phyloP scores from a whole-genome alignment of 2,797 vertebrate genomes.

The Chelmon rostratus region DNA sequence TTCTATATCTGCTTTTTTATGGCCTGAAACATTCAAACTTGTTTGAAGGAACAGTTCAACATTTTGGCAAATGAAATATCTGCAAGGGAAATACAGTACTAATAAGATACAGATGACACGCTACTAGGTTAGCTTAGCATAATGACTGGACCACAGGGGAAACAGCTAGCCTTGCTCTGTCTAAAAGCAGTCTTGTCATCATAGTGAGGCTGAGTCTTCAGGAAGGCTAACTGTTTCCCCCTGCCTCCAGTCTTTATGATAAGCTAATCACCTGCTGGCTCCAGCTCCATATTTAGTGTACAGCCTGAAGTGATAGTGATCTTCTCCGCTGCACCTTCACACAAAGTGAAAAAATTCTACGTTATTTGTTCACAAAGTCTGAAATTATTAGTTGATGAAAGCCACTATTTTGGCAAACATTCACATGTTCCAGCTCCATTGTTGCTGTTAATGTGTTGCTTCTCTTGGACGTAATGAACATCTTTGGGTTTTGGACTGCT shows the following conservation, averaged over 20 bases:
- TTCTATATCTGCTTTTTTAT: not conserved
- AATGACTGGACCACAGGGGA: not conserved
- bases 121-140: not conserved
- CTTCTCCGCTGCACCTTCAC: not conserved
- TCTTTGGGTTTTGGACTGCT: no score
- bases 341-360: not conserved
- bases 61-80: not conserved
- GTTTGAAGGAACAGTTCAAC: not conserved
- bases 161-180: not conserved
- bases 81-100: not conserved
- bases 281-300: not conserved
- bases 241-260: no score
- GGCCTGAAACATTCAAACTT: not conserved
- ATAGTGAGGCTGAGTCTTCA: no score
- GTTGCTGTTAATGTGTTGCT: not conserved
- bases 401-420: not conserved
- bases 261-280: not conserved
- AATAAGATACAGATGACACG: not conserved
- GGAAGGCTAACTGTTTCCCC: no score
- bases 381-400: not conserved
- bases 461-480: not conserved
- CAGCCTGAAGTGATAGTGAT: not conserved
- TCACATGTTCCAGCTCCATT: not conserved
- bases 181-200: no score
- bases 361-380: no score